Evolutionary conservation across 2,888 invertebrate species (phyloP).

Genomic region (Cephus pygmeus): DNA sequence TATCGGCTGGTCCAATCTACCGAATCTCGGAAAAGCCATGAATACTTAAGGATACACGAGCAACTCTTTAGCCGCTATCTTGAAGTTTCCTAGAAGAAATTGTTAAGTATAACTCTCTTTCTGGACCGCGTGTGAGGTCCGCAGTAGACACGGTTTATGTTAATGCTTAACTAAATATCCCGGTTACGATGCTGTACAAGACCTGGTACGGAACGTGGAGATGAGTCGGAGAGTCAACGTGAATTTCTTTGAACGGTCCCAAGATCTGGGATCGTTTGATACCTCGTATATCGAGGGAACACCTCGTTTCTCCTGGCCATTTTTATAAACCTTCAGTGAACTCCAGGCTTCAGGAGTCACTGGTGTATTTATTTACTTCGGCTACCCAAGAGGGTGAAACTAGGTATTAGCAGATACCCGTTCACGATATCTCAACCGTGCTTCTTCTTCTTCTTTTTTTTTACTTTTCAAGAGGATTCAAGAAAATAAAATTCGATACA

Average conservation of each 20-base stretch:
- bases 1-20: slow-evolving; percentile 14
- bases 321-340: not conserved
- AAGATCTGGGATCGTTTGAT: not conserved
- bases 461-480: not conserved
- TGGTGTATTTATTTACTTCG: not conserved
- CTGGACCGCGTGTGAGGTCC: slow-evolving; percentile 23
- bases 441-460: not conserved
- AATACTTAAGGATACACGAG: slow-evolving; percentile 22
- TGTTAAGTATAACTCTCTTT: slow-evolving; percentile 16
- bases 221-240: not conserved
- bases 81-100: not conserved
- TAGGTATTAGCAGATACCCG: not conserved
- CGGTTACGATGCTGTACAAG: not conserved
- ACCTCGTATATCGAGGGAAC: not conserved
- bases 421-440: not conserved
- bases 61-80: not conserved
- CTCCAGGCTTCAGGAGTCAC: not conserved
- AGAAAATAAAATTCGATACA: not conserved
- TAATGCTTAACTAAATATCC: slow-evolving; percentile 1
- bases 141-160: slow-evolving; percentile 5
- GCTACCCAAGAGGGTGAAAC: not conserved
- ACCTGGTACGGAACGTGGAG: not conserved
- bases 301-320: not conserved
- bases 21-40: slow-evolving; percentile 19
- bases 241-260: not conserved